These are phyloP conservation scores for Acanthosepion pharaonis DNA, from an alignment of 2,888 invertebrate genomes.

Conservation along the genomic window DNA sequence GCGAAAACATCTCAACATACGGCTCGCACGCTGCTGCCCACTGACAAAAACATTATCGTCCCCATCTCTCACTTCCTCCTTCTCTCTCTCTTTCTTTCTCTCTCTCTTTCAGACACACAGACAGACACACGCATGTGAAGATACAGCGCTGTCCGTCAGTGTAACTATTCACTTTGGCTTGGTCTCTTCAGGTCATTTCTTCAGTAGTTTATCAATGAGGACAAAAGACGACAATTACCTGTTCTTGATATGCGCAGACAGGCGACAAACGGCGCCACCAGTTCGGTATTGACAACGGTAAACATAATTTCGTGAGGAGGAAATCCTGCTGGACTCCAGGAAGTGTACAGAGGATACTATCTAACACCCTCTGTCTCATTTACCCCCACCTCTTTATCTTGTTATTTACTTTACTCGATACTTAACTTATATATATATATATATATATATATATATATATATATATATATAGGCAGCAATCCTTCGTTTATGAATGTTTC, in stretches of 20 bases:
- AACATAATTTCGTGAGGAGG: not conserved
- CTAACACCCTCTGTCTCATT: not conserved
- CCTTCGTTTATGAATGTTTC: too few species aligned
- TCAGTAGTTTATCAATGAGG: not conserved
- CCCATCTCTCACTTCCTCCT: not conserved
- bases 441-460: too few species aligned
- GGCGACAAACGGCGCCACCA: slow-evolving; percentile 21
- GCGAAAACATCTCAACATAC: not conserved
- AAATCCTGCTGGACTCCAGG: not conserved
- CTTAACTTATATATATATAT: too few species aligned
- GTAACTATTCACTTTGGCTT: not conserved
- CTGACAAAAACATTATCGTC: not conserved
- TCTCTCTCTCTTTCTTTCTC: not conserved
- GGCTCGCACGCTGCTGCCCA: too few species aligned
- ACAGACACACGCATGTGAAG: not conserved
- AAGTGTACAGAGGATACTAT: not conserved
- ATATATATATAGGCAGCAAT: too few species aligned
- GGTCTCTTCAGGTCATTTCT: not conserved
- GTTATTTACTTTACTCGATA: too few species aligned
- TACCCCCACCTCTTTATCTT: too few species aligned
- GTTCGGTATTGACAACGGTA: not conserved
- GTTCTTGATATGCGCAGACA: not conserved
- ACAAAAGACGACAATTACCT: slow-evolving; percentile 20
- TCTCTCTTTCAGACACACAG: too few species aligned
- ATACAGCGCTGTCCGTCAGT: not conserved